phyloP scores from a whole-genome alignment of 2,888 invertebrate genomes.

The Arctia plantaginis region DNA sequence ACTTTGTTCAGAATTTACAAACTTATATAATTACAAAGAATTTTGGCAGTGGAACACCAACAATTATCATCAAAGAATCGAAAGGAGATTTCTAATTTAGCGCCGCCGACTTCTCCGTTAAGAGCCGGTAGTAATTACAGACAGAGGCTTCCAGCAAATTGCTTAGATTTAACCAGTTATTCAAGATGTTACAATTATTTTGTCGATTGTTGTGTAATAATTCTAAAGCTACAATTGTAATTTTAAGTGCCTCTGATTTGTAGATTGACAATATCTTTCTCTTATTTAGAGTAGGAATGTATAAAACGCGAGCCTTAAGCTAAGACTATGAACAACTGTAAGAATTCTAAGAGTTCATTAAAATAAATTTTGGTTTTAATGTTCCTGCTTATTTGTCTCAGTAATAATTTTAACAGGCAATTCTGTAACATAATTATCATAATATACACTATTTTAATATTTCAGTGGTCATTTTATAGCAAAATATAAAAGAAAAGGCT shows the following conservation, averaged over 20 bases:
- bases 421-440: background rate
- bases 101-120: slow-evolving; percentile 33
- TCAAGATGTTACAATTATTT: slow-evolving; percentile 45
- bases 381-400: background rate
- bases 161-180: slow-evolving; percentile 49
- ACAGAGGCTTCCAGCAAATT: slow-evolving; percentile 37
- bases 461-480: too few species aligned
- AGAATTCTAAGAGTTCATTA: background rate
- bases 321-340: background rate
- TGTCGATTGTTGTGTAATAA: slow-evolving; percentile 31
- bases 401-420: background rate
- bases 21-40: background rate
- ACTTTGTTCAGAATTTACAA: background rate
- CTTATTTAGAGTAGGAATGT: background rate
- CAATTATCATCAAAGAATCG: slow-evolving; percentile 50
- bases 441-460: too few species aligned
- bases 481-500: too few species aligned
- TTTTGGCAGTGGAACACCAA: slow-evolving; percentile 18
- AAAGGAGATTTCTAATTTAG: slow-evolving; percentile 47
- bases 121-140: slow-evolving; percentile 48
- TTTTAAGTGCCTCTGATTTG: background rate
- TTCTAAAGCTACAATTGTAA: slow-evolving; percentile 30
- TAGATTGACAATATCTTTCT: background rate
- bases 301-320: background rate
- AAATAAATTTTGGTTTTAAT: background rate